These are phyloP conservation scores for Cephus pulcher DNA, from an alignment of 2,888 invertebrate genomes.

Conservation along the genomic window DNA sequence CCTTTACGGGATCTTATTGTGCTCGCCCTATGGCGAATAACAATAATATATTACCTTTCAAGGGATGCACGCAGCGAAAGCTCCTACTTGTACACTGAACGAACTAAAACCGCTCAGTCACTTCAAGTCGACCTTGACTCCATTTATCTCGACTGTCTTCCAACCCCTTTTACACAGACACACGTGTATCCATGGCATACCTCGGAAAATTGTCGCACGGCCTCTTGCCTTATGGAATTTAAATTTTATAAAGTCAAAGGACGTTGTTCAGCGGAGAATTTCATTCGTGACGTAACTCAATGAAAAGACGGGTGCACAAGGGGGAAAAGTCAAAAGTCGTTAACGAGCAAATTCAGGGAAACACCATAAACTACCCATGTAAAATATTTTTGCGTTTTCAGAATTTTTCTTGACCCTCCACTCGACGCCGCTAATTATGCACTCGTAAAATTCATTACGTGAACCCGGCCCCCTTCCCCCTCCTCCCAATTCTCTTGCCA, in stretches of 20 bases:
- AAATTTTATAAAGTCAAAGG: not conserved
- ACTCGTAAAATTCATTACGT: not conserved
- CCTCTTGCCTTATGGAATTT: not conserved
- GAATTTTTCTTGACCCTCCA: not conserved
- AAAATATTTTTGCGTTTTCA: not conserved
- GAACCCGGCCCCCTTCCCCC: not conserved
- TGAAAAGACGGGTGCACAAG: not conserved
- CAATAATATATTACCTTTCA: constrained; percentile 13
- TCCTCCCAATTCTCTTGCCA: not conserved
- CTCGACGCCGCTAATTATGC: not conserved
- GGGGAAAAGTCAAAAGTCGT: not conserved
- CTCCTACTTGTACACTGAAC: not conserved
- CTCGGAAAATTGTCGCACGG: too few species aligned
- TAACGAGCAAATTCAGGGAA: not conserved
- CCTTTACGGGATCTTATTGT: not conserved
- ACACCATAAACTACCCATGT: not conserved
- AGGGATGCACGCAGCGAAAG: not conserved
- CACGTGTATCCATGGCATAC: not conserved
- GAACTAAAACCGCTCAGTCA: not conserved
- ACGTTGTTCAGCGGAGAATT: not conserved
- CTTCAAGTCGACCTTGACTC: not conserved
- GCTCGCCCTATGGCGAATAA: constrained; percentile 1
- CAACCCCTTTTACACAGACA: not conserved
- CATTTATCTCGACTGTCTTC: not conserved
- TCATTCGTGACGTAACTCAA: not conserved